A percentile compares a stretch with the other conserved stretches of the same genome.
Evolutionary conservation across 2,888 invertebrate genomes (phyloP).

Genomic region (Agrilus cyanescens): DNA sequence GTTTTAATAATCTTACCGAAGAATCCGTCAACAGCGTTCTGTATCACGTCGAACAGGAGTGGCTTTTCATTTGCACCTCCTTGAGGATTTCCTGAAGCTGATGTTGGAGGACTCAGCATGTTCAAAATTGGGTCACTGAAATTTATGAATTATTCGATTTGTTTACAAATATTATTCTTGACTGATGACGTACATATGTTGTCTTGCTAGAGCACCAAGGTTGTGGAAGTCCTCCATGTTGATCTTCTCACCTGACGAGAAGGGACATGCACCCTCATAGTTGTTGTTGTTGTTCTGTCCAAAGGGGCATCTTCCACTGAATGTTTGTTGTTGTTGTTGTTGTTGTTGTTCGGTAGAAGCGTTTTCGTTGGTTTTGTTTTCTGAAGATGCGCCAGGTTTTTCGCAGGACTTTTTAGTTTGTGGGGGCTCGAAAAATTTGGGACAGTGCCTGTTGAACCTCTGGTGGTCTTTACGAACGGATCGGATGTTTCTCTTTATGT

Average conservation of each 20-base stretch:
- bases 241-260: slow-evolving; percentile 14
- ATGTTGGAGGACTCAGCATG: not conserved
- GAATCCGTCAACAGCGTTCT: slow-evolving; percentile 12
- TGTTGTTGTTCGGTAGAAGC: no score
- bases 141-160: no score
- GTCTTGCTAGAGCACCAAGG: slow-evolving; percentile 8
- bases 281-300: no score
- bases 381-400: not conserved
- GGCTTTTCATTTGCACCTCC: not conserved
- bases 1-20: slow-evolving; percentile 9
- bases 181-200: slow-evolving; percentile 10
- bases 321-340: not conserved
- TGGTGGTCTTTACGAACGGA: slow-evolving; percentile 19
- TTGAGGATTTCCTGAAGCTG: slow-evolving; percentile 1
- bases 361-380: not conserved
- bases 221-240: slow-evolving; percentile 8
- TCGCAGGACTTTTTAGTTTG: not conserved
- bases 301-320: no score
- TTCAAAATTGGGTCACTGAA: slow-evolving; percentile 1
- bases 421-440: slow-evolving; percentile 1
- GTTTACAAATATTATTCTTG: not conserved
- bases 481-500: slow-evolving; percentile 22
- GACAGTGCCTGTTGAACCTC: slow-evolving; percentile 8
- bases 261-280: slow-evolving; percentile 19
- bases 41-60: slow-evolving; percentile 11